phyloP scores from a whole-genome alignment of 1,140 invertebrate genomes.

The Lepidurus arcticus region DNA sequence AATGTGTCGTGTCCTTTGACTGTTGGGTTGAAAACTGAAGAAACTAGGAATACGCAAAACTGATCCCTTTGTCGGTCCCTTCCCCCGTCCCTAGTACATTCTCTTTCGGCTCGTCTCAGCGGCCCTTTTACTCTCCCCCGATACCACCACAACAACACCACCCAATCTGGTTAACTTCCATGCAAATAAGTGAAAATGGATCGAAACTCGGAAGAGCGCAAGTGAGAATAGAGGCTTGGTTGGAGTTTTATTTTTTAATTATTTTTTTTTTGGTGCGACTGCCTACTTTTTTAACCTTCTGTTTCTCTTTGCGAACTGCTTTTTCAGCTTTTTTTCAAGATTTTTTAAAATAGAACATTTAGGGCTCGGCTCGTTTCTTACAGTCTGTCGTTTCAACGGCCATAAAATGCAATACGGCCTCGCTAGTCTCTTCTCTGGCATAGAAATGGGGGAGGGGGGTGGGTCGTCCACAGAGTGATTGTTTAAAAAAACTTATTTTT shows the following conservation, averaged over 20 bases:
- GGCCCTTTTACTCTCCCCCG: background rate
- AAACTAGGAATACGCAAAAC: background rate
- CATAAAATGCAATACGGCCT: background rate
- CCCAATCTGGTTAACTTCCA: background rate
- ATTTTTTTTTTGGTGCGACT: background rate
- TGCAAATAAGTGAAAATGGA: constrained; percentile 20
- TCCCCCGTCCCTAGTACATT: constrained; percentile 6
- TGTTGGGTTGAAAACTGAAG: background rate
- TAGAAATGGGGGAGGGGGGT: background rate
- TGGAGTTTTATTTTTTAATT: background rate
- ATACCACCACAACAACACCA: background rate
- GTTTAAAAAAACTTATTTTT: background rate
- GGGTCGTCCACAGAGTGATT: background rate
- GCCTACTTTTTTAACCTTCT: background rate
- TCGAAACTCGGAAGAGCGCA: background rate
- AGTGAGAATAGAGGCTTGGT: background rate
- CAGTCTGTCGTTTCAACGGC: background rate
- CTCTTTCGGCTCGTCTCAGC: background rate
- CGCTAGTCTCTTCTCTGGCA: constrained; percentile 13
- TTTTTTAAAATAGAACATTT: background rate
- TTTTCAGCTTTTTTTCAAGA: background rate
- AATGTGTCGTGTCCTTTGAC: no score
- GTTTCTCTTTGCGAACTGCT: background rate
- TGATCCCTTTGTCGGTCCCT: background rate
- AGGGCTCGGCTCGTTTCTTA: background rate